phyloP scores from a whole-genome alignment of 2,888 invertebrate species.

The Anticlea derivata region DNA sequence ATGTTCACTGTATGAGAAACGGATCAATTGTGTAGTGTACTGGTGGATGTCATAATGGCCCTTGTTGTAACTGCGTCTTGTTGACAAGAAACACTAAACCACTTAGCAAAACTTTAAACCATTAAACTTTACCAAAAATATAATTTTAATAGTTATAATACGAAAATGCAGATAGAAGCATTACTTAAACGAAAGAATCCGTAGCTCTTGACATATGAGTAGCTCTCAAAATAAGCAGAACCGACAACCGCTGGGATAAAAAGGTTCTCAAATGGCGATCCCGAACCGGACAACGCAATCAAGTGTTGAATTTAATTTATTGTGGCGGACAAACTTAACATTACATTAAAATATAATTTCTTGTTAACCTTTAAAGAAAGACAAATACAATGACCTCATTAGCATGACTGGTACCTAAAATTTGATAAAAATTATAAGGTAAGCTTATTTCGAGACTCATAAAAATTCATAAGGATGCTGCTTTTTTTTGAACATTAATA shows the following conservation, averaged over 20 bases:
- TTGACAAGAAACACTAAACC: too few species aligned
- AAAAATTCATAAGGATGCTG: constrained; percentile 26
- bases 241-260: too few species aligned
- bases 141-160: background rate
- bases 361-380: constrained; percentile 19
- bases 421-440: constrained; percentile 5
- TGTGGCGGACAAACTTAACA: constrained; percentile 3
- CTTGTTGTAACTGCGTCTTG: background rate
- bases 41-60: background rate
- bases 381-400: constrained; percentile 23
- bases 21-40: background rate
- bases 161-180: too few species aligned
- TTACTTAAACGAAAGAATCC: too few species aligned
- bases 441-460: constrained; percentile 31
- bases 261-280: too few species aligned
- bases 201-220: too few species aligned
- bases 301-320: too few species aligned
- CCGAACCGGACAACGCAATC: too few species aligned
- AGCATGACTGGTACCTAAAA: constrained; percentile 12
- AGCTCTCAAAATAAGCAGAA: too few species aligned
- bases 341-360: constrained; percentile 5
- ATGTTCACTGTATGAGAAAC: constrained; percentile 1
- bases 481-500: background rate
- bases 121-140: too few species aligned
- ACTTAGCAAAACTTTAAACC: too few species aligned